Evolutionary conservation across 2,113 vertebrate genomes (phyloP), one percentile per base, ranked within the genome.

Genomic region (Podarcis raffonei): DNA sequence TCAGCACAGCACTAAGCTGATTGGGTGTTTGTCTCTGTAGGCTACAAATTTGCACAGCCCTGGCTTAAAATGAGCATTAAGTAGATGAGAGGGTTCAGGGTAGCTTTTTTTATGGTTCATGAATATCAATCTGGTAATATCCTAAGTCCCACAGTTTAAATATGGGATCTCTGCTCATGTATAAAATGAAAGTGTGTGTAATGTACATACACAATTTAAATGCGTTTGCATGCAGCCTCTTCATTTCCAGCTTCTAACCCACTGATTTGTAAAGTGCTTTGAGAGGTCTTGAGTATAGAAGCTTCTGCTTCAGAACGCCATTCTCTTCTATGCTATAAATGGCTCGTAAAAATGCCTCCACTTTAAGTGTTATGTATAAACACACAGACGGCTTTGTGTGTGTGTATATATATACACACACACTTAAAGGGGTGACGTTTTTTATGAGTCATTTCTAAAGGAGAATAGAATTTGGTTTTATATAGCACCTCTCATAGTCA

Each of bases 251-350:
- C 89, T 93, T 92, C 68, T 86, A 91, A 82, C 6, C 69, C 65
- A 88, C 76, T 91, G 27, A 27, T 94, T 89, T 93, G 5, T 39
- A 88, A 92, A 89, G 81, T 9, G 42, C 81, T 95, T 92, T 23
- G 23, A 69, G 53, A 89, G 81, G 15, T 66, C 39, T 85, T 81
- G 12, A 89, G 59, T 82, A 71, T 80, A 42, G 90, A 75, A 84
- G 22, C 81, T 78, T 22, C 88, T 75, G 13, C 25, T 76, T 81
- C 27, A 75, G 88, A 89, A 83, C 74, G 81, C 77, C 85, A 84
- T 78, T 25, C 27, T 76, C 35, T 79, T 91, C 77, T 89, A 18
- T 71, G 89, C 83, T 87, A 89, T 91, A 89, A 80, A 75, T 86
- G 6, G 53, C 84, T 90, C 83, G 76, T 92, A 89, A 84, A 93